These are phyloP conservation scores for Amphibalanus amphitrite DNA, from an alignment of 1,140 invertebrate species.

Conservation along the genomic window DNA sequence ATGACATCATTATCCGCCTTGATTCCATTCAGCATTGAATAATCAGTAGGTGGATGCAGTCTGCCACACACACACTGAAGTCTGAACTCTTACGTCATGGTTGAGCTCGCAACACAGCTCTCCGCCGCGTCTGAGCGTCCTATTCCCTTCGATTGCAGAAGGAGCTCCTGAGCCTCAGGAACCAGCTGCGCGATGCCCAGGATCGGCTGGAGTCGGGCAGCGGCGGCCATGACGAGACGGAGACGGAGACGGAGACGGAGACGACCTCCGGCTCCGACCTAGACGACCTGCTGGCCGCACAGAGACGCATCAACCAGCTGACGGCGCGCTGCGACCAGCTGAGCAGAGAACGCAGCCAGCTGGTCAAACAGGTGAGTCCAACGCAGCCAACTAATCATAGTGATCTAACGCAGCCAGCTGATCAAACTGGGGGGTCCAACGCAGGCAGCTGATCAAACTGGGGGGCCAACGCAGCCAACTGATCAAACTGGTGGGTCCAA, in stretches of 20 bases:
- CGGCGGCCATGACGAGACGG: constrained; percentile 13
- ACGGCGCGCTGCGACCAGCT: background rate
- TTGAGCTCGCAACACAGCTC: too few relatives aligned
- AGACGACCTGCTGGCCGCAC: constrained; percentile 2
- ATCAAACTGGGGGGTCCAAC: background rate
- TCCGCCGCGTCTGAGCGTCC: too few relatives aligned
- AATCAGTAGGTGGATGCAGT: too few relatives aligned
- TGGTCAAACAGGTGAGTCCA: background rate
- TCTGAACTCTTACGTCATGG: too few relatives aligned
- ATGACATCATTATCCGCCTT: too few relatives aligned
- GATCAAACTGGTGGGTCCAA: background rate
- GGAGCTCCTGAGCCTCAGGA: background rate
- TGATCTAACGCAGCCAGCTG: too few relatives aligned
- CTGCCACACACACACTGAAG: too few relatives aligned
- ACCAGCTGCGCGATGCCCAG: background rate
- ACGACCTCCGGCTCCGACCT: constrained; percentile 10
- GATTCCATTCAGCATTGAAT: too few relatives aligned
- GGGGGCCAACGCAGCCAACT: too few relatives aligned
- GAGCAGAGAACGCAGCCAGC: background rate
- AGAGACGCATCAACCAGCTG: background rate
- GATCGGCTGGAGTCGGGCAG: background rate
- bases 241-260: constrained; percentile 13
- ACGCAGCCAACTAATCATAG: too few relatives aligned
- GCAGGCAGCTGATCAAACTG: background rate
- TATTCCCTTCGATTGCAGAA: background rate